Evolutionary conservation across 2,888 invertebrate species (phyloP).

Genomic region (Xanthia togata): DNA sequence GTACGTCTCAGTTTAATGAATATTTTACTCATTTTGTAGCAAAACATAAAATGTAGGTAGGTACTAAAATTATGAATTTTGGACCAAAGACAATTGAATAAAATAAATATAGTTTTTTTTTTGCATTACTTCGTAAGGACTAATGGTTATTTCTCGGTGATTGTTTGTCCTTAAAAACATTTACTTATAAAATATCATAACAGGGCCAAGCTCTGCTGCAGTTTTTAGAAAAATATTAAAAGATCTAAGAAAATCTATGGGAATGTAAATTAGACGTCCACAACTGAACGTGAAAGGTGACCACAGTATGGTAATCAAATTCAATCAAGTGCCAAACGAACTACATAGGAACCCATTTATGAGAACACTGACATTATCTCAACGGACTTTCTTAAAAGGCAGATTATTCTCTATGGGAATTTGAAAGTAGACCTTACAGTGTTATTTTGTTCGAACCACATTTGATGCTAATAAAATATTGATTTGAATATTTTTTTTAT

Average conservation of each 20-base stretch:
- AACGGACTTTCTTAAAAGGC: not conserved
- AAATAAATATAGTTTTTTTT: not conserved
- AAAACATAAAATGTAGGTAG: not conserved
- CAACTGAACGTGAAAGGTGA: not conserved
- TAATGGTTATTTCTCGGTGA: not conserved
- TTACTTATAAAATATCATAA: not conserved
- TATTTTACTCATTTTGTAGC: not conserved
- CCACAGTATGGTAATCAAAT: not conserved
- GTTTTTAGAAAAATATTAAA: not conserved
- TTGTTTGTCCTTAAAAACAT: not conserved
- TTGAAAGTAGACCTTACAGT: not conserved
- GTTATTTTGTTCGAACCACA: not conserved
- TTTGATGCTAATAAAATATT: not conserved
- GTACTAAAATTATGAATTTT: not conserved
- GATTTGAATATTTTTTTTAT: not conserved
- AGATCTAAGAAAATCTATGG: no score
- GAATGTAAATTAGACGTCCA: not conserved
- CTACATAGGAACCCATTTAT: not conserved
- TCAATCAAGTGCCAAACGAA: not conserved
- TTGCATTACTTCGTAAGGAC: not conserved
- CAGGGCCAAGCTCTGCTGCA: not conserved
- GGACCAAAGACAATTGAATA: not conserved
- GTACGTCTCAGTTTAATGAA: conserved; percentile 24
- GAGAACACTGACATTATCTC: not conserved
- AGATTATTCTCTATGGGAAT: not conserved